These are phyloP conservation scores for Gorsachius goisagi DNA, from an alignment of 2,113 vertebrate genomes.

Conservation along the genomic window DNA sequence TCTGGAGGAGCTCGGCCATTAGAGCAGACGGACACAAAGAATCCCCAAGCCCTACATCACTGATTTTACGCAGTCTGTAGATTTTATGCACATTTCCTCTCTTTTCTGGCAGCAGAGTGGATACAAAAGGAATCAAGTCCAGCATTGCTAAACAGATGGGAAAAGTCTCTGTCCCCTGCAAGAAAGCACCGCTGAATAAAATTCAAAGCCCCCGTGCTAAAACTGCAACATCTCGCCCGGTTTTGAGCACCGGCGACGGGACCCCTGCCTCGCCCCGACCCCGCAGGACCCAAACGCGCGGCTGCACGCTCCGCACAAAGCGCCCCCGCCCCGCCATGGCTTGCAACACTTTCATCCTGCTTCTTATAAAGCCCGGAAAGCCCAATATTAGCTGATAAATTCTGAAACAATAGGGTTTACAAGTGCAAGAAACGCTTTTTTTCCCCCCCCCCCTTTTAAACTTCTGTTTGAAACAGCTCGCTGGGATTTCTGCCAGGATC, in stretches of 20 bases:
- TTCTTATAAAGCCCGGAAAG: neutral
- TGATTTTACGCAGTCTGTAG: conserved; percentile 9
- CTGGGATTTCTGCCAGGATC: conserved; percentile 52
- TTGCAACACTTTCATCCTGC: neutral
- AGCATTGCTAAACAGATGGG: neutral
- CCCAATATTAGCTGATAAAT: conserved; percentile 12
- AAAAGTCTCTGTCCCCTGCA: neutral
- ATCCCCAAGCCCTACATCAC: neutral
- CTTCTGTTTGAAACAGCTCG: conserved; percentile 8
- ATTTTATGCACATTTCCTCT: conserved; percentile 11
- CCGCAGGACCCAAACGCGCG: neutral
- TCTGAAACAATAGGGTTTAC: conserved; percentile 38
- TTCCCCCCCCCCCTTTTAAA: neutral
- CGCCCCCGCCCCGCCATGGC: neutral
- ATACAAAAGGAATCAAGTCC: neutral
- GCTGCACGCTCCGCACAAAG: neutral
- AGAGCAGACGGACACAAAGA: neutral
- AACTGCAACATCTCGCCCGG: neutral
- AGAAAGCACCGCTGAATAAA: neutral
- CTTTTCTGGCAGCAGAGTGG: neutral
- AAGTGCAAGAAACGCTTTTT: conserved; percentile 30
- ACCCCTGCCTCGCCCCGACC: neutral
- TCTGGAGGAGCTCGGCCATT: neutral
- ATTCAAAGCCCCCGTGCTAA: conserved; percentile 4
- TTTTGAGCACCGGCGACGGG: accelerated